A percentile compares a stretch with the other conserved stretches of the same genome.
These are phyloP conservation scores for Cyprinodon variegatus DNA, from an alignment of 2,113 vertebrate species.

Conservation along the genomic window DNA sequence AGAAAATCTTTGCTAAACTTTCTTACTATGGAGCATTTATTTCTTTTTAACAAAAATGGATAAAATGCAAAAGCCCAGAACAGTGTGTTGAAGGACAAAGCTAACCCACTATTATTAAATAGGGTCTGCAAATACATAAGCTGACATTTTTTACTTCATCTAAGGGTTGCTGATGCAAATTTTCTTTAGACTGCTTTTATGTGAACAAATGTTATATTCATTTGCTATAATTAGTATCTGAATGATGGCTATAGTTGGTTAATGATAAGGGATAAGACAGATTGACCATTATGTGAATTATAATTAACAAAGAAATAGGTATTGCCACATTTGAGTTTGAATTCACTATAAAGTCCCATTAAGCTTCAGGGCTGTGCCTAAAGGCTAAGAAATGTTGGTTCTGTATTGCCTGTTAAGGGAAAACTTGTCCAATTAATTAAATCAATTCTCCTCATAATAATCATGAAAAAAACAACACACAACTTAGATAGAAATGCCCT, in stretches of 20 bases:
- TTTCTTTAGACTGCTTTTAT: neutral
- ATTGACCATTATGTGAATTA: neutral
- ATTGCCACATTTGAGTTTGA: too few species aligned
- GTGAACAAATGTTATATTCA: neutral
- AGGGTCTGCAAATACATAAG: too few species aligned
- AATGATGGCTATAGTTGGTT: too few species aligned
- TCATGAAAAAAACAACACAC: neutral
- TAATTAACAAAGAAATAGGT: neutral
- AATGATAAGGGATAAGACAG: neutral
- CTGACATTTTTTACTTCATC: neutral
- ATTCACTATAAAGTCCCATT: too few species aligned
- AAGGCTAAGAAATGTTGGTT: too few species aligned
- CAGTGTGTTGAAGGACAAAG: conserved; percentile 41
- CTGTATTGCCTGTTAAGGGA: too few species aligned
- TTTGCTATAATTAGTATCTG: neutral
- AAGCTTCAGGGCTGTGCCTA: too few species aligned
- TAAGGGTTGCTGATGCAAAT: neutral
- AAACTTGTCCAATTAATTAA: neutral
- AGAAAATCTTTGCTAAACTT: conserved; percentile 72
- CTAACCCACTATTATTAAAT: neutral
- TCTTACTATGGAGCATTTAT: conserved; percentile 74
- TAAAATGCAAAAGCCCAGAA: conserved; percentile 54
- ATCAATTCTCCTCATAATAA: neutral
- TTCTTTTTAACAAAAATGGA: conserved; percentile 32
- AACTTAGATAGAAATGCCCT: neutral